phyloP scores from a whole-genome alignment of 2,888 invertebrate species.

The Napeogenes inachia region DNA sequence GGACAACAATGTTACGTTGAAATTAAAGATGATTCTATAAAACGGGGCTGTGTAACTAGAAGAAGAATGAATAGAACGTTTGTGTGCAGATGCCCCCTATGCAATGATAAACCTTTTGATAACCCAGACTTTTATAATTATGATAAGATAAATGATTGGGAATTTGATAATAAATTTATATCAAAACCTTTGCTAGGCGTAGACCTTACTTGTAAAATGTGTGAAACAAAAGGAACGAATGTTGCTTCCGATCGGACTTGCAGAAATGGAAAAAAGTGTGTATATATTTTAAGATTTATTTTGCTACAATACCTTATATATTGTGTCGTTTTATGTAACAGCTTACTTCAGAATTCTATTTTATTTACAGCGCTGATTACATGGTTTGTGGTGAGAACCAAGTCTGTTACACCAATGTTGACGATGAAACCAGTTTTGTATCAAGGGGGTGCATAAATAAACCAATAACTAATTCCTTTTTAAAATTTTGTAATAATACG shows the following conservation, averaged over 20 bases:
- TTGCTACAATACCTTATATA: background rate
- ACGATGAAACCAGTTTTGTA: constrained; percentile 43
- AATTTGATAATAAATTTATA: constrained; percentile 52
- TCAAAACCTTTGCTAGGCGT: constrained; percentile 37
- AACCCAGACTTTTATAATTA: constrained; percentile 50
- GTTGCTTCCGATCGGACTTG: constrained; percentile 43
- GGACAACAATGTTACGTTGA: constrained; percentile 51
- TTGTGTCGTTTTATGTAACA: constrained; percentile 3
- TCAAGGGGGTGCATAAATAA: constrained; percentile 52
- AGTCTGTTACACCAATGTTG: constrained; percentile 52
- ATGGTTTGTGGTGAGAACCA: constrained; percentile 48
- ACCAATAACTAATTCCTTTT: constrained; percentile 50
- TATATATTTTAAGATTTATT: constrained; percentile 6
- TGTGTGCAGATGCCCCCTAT: constrained; percentile 60
- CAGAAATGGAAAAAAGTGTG: constrained; percentile 48
- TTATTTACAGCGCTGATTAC: constrained; percentile 47
- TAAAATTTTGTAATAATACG: constrained; percentile 44
- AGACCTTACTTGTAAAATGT: constrained; percentile 53
- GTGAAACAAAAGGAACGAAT: constrained; percentile 48
- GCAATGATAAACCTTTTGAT: constrained; percentile 56
- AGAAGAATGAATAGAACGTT: constrained; percentile 51
- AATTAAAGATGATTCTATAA: constrained; percentile 52
- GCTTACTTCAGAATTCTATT: constrained; percentile 6
- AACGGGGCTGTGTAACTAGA: constrained; percentile 52
- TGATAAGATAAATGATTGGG: constrained; percentile 50